These are phyloP conservation scores for Drosophila pachea DNA, from an alignment of 1,140 invertebrate species.

Conservation along the genomic window DNA sequence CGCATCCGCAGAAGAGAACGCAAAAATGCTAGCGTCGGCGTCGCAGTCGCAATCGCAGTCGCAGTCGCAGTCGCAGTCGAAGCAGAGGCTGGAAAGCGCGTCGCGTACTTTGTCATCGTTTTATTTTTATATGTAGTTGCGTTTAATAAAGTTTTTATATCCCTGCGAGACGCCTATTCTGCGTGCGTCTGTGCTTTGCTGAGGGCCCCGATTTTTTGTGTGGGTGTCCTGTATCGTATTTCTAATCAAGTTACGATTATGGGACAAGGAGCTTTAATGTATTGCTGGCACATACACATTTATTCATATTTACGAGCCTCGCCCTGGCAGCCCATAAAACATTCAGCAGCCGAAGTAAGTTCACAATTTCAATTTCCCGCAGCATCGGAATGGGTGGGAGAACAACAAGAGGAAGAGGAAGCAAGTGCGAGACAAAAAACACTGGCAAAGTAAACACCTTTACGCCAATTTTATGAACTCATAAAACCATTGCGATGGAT, in stretches of 20 bases:
- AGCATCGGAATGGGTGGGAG: conserved; percentile 12
- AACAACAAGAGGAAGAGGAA: neutral
- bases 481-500: conserved; percentile 70
- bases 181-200: neutral
- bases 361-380: conserved; percentile 73
- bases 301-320: conserved; percentile 70
- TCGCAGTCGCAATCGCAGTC: conserved; percentile 34
- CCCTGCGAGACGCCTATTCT: conserved; percentile 12
- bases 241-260: conserved; percentile 70
- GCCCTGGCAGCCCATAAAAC: conserved; percentile 55
- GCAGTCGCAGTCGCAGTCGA: conserved; percentile 35
- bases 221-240: conserved; percentile 22
- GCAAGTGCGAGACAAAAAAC: conserved; percentile 13
- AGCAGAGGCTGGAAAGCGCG: conserved; percentile 24
- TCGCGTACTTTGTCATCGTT: conserved; percentile 75
- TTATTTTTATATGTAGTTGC: conserved; percentile 75
- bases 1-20: neutral
- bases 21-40: conserved; percentile 40
- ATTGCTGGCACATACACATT: conserved; percentile 29
- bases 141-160: conserved; percentile 76
- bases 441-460: conserved; percentile 68
- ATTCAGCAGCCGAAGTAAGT: conserved; percentile 66
- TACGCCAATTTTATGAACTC: conserved; percentile 70
- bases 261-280: conserved; percentile 61
- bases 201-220: conserved; percentile 14